A percentile compares a stretch with the other conserved stretches of the same genome.
phyloP scores from a whole-genome alignment of 1,140 invertebrate species.

The Sarcophaga peregrina region DNA sequence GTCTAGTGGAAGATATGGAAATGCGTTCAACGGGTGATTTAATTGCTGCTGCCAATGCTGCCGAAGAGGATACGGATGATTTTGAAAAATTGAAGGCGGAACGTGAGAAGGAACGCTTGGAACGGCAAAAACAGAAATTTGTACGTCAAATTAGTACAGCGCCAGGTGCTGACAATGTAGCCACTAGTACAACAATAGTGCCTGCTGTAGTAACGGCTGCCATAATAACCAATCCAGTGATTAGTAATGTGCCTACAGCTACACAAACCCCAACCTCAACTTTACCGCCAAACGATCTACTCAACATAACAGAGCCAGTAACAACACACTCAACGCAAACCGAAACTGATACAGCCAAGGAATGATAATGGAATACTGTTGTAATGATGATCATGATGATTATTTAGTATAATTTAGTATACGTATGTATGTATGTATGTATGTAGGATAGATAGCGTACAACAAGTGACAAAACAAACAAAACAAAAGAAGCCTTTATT shows the following conservation, averaged over 20 bases:
- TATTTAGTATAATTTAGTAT: background rate
- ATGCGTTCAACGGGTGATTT: slow-evolving; percentile 54
- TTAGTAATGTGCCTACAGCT: background rate
- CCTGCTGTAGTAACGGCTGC: slow-evolving; percentile 37
- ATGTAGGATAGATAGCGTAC: background rate
- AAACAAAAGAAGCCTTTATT: background rate
- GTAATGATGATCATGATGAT: background rate
- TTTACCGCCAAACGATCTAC: slow-evolving; percentile 19
- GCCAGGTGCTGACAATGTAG: slow-evolving; percentile 52
- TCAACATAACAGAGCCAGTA: background rate
- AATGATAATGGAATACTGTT: slow-evolving; percentile 9
- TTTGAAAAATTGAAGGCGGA: slow-evolving; percentile 69
- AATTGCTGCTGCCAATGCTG: slow-evolving; percentile 44
- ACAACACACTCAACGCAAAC: slow-evolving; percentile 14
- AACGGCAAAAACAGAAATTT: slow-evolving; percentile 67
- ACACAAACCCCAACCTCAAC: slow-evolving; percentile 18
- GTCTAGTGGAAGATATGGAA: slow-evolving; percentile 60
- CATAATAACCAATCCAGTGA: slow-evolving; percentile 31
- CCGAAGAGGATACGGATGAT: slow-evolving; percentile 65
- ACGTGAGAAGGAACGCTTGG: slow-evolving; percentile 67
- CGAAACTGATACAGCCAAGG: background rate
- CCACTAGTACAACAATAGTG: background rate
- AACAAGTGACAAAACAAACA: background rate
- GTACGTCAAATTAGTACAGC: slow-evolving; percentile 67
- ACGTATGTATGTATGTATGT: background rate